These are phyloP conservation scores for Nowickia ferox DNA, from an alignment of 2,888 invertebrate genomes.

Conservation along the genomic window DNA sequence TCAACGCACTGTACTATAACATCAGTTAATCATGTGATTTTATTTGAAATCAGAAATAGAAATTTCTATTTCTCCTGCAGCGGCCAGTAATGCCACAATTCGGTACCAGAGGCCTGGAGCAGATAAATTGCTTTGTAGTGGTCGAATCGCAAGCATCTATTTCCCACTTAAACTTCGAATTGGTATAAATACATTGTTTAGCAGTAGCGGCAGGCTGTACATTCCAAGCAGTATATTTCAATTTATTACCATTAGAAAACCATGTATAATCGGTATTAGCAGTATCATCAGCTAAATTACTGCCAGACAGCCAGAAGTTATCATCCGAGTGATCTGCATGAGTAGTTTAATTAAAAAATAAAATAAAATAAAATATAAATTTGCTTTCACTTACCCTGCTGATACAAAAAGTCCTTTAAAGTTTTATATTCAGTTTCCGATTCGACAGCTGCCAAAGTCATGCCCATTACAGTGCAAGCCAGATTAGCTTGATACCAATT, in stretches of 20 bases:
- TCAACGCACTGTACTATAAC: neutral
- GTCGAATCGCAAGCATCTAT: slow-evolving; percentile 49
- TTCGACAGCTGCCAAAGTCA: slow-evolving; percentile 70
- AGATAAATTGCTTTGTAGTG: slow-evolving; percentile 66
- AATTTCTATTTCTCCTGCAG: slow-evolving; percentile 27
- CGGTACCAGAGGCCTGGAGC: slow-evolving; percentile 57
- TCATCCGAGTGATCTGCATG: neutral
- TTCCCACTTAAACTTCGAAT: slow-evolving; percentile 66
- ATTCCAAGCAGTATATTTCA: slow-evolving; percentile 69
- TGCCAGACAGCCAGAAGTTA: slow-evolving; percentile 73
- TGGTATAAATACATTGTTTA: slow-evolving; percentile 66
- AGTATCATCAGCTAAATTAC: slow-evolving; percentile 51
- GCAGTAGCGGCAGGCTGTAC: slow-evolving; percentile 9
- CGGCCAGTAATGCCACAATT: slow-evolving; percentile 51
- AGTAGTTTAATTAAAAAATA: neutral
- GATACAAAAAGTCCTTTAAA: slow-evolving; percentile 50
- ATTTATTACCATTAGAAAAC: slow-evolving; percentile 71
- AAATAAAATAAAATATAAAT: neutral
- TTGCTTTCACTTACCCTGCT: slow-evolving; percentile 35
- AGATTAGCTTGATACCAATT: slow-evolving; percentile 74
- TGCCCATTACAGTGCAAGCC: slow-evolving; percentile 64
- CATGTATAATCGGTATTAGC: slow-evolving; percentile 64
- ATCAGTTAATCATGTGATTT: neutral
- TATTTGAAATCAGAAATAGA: neutral
- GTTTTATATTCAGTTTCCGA: slow-evolving; percentile 52